phyloP scores from a whole-genome alignment of 2,113 vertebrate species.

The Cisticola juncidis region DNA sequence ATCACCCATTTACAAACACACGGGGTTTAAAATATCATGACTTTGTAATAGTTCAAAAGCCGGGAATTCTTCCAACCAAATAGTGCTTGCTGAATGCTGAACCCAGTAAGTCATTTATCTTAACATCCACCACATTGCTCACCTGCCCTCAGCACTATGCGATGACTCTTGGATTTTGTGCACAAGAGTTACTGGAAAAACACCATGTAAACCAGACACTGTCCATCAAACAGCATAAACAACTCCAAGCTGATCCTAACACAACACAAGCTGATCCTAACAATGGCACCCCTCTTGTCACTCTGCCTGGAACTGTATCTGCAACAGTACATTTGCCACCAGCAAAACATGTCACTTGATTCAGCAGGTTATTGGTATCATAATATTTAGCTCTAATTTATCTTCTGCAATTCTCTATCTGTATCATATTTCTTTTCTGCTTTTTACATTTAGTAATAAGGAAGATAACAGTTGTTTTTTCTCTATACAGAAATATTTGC shows the following conservation, averaged over 20 bases:
- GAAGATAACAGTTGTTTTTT: not conserved
- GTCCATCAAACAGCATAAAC: not conserved
- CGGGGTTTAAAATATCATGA: constrained; percentile 19
- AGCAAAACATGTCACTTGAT: not conserved
- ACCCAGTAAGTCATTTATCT: constrained; percentile 18
- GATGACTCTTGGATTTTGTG: not conserved
- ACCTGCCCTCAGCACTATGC: not conserved
- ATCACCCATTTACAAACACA: constrained; percentile 1
- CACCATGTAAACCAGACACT: not conserved
- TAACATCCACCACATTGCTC: not conserved
- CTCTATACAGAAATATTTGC: not conserved
- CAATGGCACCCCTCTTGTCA: not conserved
- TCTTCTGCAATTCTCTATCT: not conserved
- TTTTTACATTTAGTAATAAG: not conserved
- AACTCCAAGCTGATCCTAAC: not conserved
- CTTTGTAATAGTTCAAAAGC: constrained; percentile 20
- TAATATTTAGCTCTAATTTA: constrained; percentile 8
- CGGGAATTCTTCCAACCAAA: constrained; percentile 20
- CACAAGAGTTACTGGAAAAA: not conserved
- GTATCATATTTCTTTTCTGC: not conserved
- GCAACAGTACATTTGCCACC: not conserved
- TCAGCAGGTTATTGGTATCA: not conserved
- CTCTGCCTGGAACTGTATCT: not conserved
- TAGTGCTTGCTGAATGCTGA: not conserved
- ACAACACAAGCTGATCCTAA: not conserved